phyloP scores from a whole-genome alignment of 2,797 vertebrate genomes.

The Sebastes nivosus region DNA sequence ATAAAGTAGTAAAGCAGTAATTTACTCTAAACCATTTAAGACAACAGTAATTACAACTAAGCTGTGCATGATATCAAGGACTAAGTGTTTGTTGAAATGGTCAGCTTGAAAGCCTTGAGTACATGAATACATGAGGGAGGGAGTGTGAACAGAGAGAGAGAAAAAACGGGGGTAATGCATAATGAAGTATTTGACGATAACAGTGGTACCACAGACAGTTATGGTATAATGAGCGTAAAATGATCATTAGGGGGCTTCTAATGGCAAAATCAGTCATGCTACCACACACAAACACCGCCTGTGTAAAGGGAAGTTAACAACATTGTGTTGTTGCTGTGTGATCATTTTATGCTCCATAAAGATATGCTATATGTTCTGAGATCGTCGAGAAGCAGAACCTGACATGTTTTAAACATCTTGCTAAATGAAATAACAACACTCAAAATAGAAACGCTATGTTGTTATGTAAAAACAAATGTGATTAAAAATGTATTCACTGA shows the following conservation, averaged over 20 bases:
- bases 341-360: conserved; percentile 32
- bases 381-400: conserved; percentile 11
- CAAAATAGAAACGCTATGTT: neutral
- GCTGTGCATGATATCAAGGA: conserved; percentile 11
- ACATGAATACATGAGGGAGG: neutral
- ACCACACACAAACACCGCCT: conserved; percentile 57
- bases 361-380: conserved; percentile 22
- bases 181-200: conserved; percentile 57
- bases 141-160: conserved; percentile 8
- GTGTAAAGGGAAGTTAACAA: conserved; percentile 37
- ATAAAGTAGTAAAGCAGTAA: neutral
- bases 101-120: conserved; percentile 25
- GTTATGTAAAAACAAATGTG: neutral
- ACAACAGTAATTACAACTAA: conserved; percentile 34
- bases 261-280: conserved; percentile 72
- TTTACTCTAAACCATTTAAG: conserved; percentile 29
- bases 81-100: conserved; percentile 30
- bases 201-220: conserved; percentile 50
- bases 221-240: conserved; percentile 64
- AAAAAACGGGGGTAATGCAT: neutral
- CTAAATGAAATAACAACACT: neutral
- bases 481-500: neutral
- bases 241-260: conserved; percentile 67
- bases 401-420: conserved; percentile 9
- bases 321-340: conserved; percentile 36